Evolutionary conservation across 2,888 invertebrate genomes (phyloP).

Genomic region (Drosophila fungiperda): DNA sequence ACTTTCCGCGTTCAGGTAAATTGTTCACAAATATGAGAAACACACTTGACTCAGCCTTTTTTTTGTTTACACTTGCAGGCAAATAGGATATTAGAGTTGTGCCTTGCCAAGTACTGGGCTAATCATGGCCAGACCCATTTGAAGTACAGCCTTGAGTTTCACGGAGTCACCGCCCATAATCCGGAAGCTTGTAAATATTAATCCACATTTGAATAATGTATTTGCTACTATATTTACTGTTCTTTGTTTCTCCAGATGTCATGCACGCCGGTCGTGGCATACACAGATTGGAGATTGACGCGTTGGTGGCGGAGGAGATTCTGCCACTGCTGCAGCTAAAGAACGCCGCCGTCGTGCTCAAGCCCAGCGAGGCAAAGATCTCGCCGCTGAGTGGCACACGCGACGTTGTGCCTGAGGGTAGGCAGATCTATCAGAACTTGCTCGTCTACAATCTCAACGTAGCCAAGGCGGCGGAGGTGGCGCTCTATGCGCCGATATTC

Average conservation of each 20-base stretch:
- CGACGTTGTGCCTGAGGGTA: constrained; percentile 93
- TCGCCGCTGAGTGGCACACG: constrained; percentile 90
- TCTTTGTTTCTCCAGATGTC: constrained; percentile 84
- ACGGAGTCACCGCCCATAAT: constrained; percentile 90
- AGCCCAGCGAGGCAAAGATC: constrained; percentile 93
- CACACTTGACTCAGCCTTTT: background rate
- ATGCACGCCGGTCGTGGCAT: constrained; percentile 92
- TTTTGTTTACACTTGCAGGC: constrained; percentile 85
- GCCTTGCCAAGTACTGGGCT: constrained; percentile 98
- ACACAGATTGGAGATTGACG: constrained; percentile 90
- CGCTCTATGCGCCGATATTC: constrained; percentile 91
- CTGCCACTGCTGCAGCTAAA: constrained; percentile 91
- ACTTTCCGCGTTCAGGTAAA: constrained; percentile 88
- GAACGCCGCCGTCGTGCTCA: constrained; percentile 90
- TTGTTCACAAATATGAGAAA: no score
- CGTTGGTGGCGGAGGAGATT: constrained; percentile 90
- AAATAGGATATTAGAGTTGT: constrained; percentile 93
- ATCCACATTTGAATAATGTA: background rate
- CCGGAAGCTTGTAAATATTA: constrained; percentile 84
- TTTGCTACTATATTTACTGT: background rate
- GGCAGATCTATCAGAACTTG: constrained; percentile 96
- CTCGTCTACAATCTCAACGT: constrained; percentile 95
- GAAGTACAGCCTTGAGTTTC: constrained; percentile 92
- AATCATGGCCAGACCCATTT: constrained; percentile 92
- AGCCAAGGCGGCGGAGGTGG: constrained; percentile 92